Conservation (phyloP, 1,140 invertebrate genomes). For the Metopolophium dirhodum region DNA sequence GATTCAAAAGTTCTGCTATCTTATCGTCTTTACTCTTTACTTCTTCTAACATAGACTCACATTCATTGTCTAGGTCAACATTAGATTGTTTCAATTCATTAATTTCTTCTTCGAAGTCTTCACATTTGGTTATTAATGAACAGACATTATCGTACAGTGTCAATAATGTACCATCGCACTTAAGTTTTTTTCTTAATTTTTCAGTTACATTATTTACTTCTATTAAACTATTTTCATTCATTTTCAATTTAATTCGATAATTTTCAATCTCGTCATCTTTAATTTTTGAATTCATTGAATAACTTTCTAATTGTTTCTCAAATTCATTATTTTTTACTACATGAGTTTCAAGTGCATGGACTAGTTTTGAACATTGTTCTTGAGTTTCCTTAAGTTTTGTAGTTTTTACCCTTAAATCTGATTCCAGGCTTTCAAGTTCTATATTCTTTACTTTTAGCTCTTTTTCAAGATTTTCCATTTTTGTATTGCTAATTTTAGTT, state of each 20-base stretch:
- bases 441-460: not conserved
- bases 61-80: constrained; percentile 22
- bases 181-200: constrained; percentile 7
- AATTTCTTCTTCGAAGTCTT: not conserved
- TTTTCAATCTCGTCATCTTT: constrained; percentile 35
- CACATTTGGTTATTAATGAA: not conserved
- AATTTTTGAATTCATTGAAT: not conserved
- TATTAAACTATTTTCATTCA: not conserved
- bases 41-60: constrained; percentile 38
- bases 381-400: not conserved
- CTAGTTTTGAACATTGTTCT: not conserved
- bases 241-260: not conserved
- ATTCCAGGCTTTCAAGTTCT: not conserved
- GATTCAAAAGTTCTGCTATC: not conserved
- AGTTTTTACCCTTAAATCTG: not conserved
- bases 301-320: constrained; percentile 44
- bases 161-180: not conserved
- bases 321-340: not conserved
- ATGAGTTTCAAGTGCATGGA: not conserved
- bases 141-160: not conserved
- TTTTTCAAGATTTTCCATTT: not conserved
- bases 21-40: constrained; percentile 34
- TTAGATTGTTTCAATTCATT: constrained; percentile 13
- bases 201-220: not conserved
- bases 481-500: not conserved